Evolutionary conservation across 2,888 invertebrate species (phyloP).

Genomic region (Dyspetes luteomarginatus): DNA sequence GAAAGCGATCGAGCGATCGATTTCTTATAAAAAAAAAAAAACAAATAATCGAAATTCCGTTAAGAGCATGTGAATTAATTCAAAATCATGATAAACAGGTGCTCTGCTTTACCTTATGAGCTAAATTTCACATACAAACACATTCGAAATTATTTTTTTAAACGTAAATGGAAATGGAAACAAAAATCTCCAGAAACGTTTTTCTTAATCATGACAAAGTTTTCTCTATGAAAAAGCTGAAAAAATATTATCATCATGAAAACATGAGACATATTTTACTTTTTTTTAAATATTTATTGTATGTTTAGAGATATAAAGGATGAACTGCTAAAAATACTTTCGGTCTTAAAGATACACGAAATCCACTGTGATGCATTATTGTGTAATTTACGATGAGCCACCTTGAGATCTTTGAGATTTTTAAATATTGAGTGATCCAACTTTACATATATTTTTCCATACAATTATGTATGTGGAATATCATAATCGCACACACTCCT

Average conservation of each 20-base stretch:
- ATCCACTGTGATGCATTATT: not conserved
- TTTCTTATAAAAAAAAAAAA: no score
- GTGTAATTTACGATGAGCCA: no score
- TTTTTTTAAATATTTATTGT: conserved; percentile 12
- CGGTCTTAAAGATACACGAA: not conserved
- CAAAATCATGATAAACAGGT: not conserved
- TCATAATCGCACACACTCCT: not conserved
- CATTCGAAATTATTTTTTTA: no score
- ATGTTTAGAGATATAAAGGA: not conserved
- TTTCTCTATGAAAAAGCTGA: not conserved
- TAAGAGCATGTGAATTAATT: no score
- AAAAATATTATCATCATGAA: conserved; percentile 27
- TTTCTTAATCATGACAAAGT: not conserved
- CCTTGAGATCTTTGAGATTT: no score
- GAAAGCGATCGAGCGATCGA: no score
- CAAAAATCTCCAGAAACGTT: not conserved
- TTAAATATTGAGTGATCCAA: no score
- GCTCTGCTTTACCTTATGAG: not conserved
- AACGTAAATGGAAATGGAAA: not conserved
- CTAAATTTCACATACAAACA: no score
- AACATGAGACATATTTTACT: not conserved
- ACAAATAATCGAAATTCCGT: no score
- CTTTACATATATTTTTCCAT: not conserved
- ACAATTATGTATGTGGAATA: not conserved
- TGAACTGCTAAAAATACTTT: not conserved